Evolutionary conservation across 2,797 vertebrate species (phyloP), one percentile per base, ranked within the genome.

Genomic region (Gymnoscopelus braueri): DNA sequence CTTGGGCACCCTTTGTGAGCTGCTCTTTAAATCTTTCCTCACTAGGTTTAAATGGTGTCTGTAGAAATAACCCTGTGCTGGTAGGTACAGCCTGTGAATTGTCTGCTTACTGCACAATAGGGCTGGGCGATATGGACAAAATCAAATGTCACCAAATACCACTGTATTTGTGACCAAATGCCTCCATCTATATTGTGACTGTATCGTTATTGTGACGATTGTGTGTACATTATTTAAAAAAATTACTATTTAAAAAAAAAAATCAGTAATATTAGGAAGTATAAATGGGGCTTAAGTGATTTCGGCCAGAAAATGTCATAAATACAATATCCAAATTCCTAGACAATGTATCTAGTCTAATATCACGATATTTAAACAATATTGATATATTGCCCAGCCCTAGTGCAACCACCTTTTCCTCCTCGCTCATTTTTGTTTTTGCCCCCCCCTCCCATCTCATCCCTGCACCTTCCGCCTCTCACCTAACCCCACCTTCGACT

Each of bases 21-120:
- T 89, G 78, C 90, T 94, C 79, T 95, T 89, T 90, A 93, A 90
- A 93, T 93, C 88, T 95, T 89, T 95, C 92, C 91, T 94, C 89
- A 94, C 91, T 94, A 95, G 94, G 94, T 95, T 89, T 95, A 94
- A 94, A 85, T 94, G 93, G 85, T 94, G 94, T 93, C 94, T 90
- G 87, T 95, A 94, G 92, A 94, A 93, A 93, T 93, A 94, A 92
- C 91, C 90, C 92, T 91, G 48, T 90, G 87, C 93, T 90, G 93
- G 94, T 95, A 95, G 93, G 95, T 95, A 95, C 91, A 79, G 88
- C 89, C 91, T 91, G 88, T 89, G 81, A 89, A 62, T 89, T 84
- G 84, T 92, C 83, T 73, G 88, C 90, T 90, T 87, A 80, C 82
- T 81, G 39, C 39, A 44, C 7, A 8, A 10, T 2, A 10, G 39